Evolutionary conservation across 2,113 vertebrate genomes (phyloP), one percentile per base, ranked within the genome.

Genomic region (Butorides virescens): DNA sequence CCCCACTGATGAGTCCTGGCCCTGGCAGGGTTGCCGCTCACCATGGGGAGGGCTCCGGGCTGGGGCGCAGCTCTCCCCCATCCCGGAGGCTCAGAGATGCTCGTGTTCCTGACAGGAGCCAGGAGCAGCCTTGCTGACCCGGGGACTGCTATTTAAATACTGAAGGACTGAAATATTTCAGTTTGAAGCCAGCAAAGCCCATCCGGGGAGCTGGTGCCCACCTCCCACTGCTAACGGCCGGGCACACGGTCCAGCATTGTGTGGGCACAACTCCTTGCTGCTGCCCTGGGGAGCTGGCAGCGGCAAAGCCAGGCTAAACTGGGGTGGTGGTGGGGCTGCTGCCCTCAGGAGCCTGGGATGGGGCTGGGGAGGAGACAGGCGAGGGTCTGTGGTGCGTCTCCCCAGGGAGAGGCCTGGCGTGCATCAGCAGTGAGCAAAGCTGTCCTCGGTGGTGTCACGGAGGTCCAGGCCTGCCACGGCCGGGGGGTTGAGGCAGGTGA

Each of bases 401-500:
- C 71, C 59, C 22, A 49, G 46, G 70, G 58, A 77, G 58, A 77
- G 72, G 50, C 50, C 55, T 46, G 19, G 82, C 8, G 4, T 62
- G 3, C 42, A 67, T 98, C 95, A 98, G 97, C 99, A 99, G 85
- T 98, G 96, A 39, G 95, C 96, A 94, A 99, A 99, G 78, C 98
- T 95, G 94, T 98, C 98, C 71, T 97, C 98, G 0, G 92, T 74
- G 34, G 98, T 70, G 63, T 99, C 99, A 0, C 99, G 98, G 37
- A 99, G 98, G 96, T 99, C 99, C 22, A 98, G 97, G 84, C 99
- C 99, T 0, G 94, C 94, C 49, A 99, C 27, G 0, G 85, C 90
- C 0, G 97, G 95, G 2, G 99, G 99, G 47, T 98, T 97, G 52
- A 92, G 97, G 67, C 99, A 99, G 65, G 99, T 99, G 95, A 99